Percentiles rank a stretch among this genome's conserved stretches.
phyloP scores from a whole-genome alignment of 2,797 vertebrate genomes.

The Scolopax rusticola region DNA sequence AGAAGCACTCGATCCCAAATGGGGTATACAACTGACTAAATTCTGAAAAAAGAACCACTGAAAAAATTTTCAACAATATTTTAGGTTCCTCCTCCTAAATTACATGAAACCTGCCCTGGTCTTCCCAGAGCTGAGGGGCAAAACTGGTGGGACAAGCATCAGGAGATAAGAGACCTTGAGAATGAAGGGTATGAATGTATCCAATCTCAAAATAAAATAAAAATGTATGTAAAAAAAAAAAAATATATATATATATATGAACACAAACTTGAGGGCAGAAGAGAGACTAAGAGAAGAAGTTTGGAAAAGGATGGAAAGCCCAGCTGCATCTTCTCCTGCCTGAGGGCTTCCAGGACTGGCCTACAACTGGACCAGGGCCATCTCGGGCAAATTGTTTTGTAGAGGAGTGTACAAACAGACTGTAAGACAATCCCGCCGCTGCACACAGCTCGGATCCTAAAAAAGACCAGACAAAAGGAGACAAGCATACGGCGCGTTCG shows the following conservation, averaged over 20 bases:
- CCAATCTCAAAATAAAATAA: neutral
- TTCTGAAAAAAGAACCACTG: neutral
- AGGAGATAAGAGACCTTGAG: neutral
- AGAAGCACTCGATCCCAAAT: neutral
- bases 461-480: neutral
- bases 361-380: neutral
- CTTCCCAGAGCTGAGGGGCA: neutral
- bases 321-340: neutral
- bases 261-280: neutral
- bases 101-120: neutral
- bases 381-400: neutral
- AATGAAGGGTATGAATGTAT: neutral
- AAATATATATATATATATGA: neutral
- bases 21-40: neutral
- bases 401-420: neutral
- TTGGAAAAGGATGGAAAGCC: neutral
- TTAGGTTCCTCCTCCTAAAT: neutral
- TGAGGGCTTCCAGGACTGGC: neutral
- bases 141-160: neutral
- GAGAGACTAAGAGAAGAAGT: neutral
- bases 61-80: neutral
- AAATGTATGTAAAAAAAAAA: too few relatives aligned
- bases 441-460: neutral
- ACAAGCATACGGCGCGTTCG: rapidly evolving
- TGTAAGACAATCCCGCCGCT: neutral